Evolutionary conservation across 2,797 vertebrate species (phyloP).

Genomic region (Pogonophryne albipinna): DNA sequence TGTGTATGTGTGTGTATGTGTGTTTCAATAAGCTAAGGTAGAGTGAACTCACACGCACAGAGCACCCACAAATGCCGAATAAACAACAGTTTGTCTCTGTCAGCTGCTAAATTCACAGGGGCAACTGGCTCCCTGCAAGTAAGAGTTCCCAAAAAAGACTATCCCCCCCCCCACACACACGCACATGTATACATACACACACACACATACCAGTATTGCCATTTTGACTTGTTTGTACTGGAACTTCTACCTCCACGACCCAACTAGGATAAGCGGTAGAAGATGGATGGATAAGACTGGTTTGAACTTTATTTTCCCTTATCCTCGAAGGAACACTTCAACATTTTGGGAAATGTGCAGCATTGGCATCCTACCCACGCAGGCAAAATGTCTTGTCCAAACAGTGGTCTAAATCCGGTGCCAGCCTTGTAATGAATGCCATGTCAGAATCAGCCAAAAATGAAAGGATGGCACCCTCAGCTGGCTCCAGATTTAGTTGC

Average conservation of each 20-base stretch:
- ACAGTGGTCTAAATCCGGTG: background rate
- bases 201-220: background rate
- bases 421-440: conserved; percentile 12
- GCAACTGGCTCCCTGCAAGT: conserved; percentile 52
- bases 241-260: no score
- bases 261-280: background rate
- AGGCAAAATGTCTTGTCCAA: conserved; percentile 6
- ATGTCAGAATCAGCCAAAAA: background rate
- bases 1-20: conserved; percentile 2
- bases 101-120: conserved; percentile 61
- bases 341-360: background rate
- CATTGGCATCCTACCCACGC: background rate
- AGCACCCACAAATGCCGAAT: conserved; percentile 41
- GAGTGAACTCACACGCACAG: conserved; percentile 14
- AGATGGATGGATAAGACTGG: background rate
- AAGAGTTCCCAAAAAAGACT: conserved; percentile 42
- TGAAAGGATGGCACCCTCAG: background rate
- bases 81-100: conserved; percentile 69
- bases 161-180: background rate
- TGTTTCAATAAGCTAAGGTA: conserved; percentile 38
- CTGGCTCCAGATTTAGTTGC: background rate
- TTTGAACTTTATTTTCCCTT: conserved; percentile 1
- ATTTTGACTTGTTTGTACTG: background rate
- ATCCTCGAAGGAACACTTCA: background rate
- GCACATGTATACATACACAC: background rate